These are phyloP conservation scores for Harpagifer antarcticus DNA, from an alignment of 2,797 vertebrate species.

Conservation along the genomic window DNA sequence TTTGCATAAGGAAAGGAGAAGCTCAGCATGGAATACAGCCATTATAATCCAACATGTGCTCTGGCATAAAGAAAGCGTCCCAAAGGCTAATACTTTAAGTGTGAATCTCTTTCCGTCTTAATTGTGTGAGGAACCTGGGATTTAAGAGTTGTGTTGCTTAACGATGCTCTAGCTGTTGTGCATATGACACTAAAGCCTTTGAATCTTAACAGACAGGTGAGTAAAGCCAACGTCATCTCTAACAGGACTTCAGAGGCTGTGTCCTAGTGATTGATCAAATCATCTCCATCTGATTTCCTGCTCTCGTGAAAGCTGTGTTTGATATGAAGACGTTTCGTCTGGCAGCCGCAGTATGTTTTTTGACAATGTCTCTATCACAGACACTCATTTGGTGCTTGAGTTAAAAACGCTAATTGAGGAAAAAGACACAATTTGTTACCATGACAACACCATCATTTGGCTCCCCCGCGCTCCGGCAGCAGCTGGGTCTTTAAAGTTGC, in stretches of 20 bases:
- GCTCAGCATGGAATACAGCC: no score
- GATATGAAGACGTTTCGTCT: constrained; percentile 3
- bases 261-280: not conserved
- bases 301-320: not conserved
- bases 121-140: no score
- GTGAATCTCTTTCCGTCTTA: no score
- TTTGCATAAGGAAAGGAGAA: no score
- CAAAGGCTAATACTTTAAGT: no score
- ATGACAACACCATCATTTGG: constrained; percentile 33
- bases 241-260: not conserved
- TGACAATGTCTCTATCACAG: constrained; percentile 2
- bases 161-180: no score
- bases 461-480: constrained; percentile 15
- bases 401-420: constrained; percentile 25
- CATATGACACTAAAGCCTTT: no score
- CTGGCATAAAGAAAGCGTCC: no score
- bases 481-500: constrained; percentile 25
- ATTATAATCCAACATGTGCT: no score
- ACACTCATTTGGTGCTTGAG: constrained; percentile 1
- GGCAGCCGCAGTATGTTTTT: not conserved
- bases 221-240: not conserved
- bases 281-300: not conserved
- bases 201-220: no score
- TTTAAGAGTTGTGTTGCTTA: no score
- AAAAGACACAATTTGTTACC: constrained; percentile 34